Evolutionary conservation across 2,113 vertebrate genomes (phyloP).

Genomic region (Phasianus colchicus): DNA sequence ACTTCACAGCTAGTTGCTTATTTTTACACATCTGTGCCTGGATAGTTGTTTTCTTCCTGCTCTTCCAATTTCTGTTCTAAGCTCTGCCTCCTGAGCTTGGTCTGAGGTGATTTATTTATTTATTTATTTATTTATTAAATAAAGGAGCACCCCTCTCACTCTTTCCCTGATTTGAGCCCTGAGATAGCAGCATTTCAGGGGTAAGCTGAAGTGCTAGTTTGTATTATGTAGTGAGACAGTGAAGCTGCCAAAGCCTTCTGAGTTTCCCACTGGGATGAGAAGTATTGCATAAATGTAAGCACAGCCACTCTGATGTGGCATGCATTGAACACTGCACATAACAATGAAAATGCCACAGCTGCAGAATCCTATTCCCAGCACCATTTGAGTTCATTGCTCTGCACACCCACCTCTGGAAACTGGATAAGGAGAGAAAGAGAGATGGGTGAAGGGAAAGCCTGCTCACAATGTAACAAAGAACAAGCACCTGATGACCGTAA

Average conservation of each 20-base stretch:
- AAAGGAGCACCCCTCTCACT: background rate
- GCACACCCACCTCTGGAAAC: background rate
- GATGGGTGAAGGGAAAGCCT: background rate
- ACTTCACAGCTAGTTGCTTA: background rate
- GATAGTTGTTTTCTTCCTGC: background rate
- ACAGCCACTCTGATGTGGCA: background rate
- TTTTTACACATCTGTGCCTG: background rate
- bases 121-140: background rate
- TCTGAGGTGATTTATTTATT: background rate
- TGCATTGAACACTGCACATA: background rate
- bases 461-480: background rate
- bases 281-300: background rate
- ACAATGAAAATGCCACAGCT: background rate
- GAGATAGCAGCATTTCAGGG: background rate
- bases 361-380: background rate
- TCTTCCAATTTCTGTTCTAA: background rate
- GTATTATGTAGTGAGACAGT: background rate
- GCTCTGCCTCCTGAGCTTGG: background rate
- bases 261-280: background rate
- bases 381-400: background rate
- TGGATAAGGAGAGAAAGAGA: background rate
- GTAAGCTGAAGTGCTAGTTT: background rate
- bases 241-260: background rate
- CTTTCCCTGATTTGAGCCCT: background rate
- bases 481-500: background rate